Evolutionary conservation across 2,888 invertebrate genomes (phyloP), one percentile per base, ranked within the genome.

Genomic region (Ferrisia virgata): DNA sequence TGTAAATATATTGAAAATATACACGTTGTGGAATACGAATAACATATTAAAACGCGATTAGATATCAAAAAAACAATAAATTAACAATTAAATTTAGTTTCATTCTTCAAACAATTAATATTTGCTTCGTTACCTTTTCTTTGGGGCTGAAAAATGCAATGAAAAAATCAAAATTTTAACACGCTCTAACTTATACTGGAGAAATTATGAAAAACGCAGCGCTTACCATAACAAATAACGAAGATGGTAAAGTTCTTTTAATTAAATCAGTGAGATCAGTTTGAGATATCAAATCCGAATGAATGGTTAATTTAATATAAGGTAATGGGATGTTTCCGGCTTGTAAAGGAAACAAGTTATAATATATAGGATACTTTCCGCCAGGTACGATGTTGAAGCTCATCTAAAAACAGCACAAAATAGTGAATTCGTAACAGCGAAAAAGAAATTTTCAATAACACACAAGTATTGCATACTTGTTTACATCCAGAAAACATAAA

Each of bases 401-500:
- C 43, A 89, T 86, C 90, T 90, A 85, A 84, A 86, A 87, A 43
- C 84, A 69, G 78, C 33, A 18, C 8, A 81, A 6, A 58, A 36
- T 81, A 82, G 31, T 9, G 53, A 53, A 53, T 53, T 53, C 1
- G 18, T 22, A 53, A 53, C 18, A 69, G 84, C 31, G 31, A 43
- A 81, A 64, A 39, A 76, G 8, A 36, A 36, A 85, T 22, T 33
- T 64, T 64, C 72, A 33, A 78, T 64, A 72, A n/a, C 25, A 9
- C n/a, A n/a, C n/a, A n/a, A n/a, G n/a, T n/a, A 47, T 47, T 15
- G 53, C 85, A 85, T 87, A 94, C 94, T 91, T 96, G 95, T 89
- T 96, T 97, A 88, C 96, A 96, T 1, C 98, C 98, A 85, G 97
- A 93, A 89, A 96, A 97, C 94, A 98, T 97, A 88, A 98, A 98